These are phyloP conservation scores for Scytalopus superciliaris DNA, from an alignment of 2,113 vertebrate genomes.

Conservation along the genomic window DNA sequence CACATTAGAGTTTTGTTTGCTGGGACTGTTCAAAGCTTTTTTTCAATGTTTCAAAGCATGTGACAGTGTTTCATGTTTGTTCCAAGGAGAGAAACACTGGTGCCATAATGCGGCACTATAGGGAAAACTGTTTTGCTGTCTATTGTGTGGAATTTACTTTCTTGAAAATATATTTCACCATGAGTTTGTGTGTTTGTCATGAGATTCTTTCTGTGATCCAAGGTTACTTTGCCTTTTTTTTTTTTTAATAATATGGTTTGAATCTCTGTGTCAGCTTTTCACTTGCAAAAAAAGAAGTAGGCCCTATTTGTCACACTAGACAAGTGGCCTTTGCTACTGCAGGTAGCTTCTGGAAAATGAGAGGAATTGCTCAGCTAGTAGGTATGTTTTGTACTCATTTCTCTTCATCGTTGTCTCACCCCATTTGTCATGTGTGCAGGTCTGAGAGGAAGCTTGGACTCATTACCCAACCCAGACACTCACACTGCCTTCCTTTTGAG, in stretches of 20 bases:
- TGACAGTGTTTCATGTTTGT: background rate
- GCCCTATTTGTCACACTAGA: slow-evolving; percentile 17
- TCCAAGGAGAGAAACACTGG: background rate
- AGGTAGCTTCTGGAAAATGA: slow-evolving; percentile 37
- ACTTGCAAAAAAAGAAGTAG: background rate
- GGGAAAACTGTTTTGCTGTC: background rate
- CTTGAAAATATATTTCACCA: background rate
- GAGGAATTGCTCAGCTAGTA: background rate
- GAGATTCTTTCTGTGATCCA: background rate
- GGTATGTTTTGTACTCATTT: slow-evolving; percentile 11
- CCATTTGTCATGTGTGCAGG: background rate
- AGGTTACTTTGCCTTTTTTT: background rate
- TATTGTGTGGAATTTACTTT: background rate
- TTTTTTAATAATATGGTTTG: background rate
- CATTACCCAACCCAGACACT: background rate
- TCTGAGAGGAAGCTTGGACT: slow-evolving; percentile 28
- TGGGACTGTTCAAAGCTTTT: background rate
- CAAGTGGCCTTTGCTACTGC: background rate
- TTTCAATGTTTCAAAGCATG: background rate
- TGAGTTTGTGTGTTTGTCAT: background rate
- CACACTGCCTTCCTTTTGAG: background rate
- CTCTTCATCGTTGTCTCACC: slow-evolving; percentile 4
- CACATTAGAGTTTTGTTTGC: background rate
- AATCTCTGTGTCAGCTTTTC: background rate
- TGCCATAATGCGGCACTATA: fast-evolving